A percentile compares a stretch with the other conserved stretches of the same genome.
phyloP scores from a whole-genome alignment of 2,113 vertebrate species.

The Mesoclemmys tuberculata region DNA sequence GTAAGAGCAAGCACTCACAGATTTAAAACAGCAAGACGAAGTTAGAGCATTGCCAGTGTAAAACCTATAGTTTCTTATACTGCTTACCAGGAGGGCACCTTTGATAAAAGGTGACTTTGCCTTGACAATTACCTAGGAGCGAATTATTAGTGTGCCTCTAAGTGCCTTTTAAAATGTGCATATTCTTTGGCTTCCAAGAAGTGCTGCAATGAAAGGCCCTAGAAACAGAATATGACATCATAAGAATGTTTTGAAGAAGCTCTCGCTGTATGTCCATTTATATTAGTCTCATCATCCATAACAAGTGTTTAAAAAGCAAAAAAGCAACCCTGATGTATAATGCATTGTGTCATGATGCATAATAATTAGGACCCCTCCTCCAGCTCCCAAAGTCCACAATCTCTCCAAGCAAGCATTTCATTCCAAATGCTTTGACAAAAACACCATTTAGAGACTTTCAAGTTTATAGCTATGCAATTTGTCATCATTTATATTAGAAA shows the following conservation, averaged over 20 bases:
- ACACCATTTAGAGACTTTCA: constrained; percentile 75
- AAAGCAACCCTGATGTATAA: constrained; percentile 74
- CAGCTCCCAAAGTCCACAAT: constrained; percentile 66
- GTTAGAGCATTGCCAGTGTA: not conserved
- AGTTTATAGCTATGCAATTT: constrained; percentile 75
- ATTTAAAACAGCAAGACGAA: not conserved
- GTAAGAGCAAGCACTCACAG: not conserved
- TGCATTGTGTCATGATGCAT: constrained; percentile 76
- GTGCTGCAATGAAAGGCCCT: not conserved
- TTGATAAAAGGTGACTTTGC: constrained; percentile 17
- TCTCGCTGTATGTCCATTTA: constrained; percentile 55
- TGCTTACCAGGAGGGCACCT: not conserved
- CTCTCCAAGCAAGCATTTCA: constrained; percentile 78
- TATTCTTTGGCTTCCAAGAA: constrained; percentile 1
- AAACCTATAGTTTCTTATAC: not conserved
- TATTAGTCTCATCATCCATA: constrained; percentile 74
- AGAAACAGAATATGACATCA: constrained; percentile 69
- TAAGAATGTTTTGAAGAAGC: constrained; percentile 32
- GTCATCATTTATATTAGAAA: constrained; percentile 74
- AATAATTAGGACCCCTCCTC: constrained; percentile 73
- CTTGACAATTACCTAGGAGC: constrained; percentile 41
- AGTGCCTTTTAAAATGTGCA: constrained; percentile 11
- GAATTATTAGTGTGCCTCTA: constrained; percentile 34
- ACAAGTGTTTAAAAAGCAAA: constrained; percentile 75
- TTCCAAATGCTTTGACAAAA: constrained; percentile 78